Conservation (phyloP, 2,888 invertebrate genomes). For the Maniola hyperantus region DNA sequence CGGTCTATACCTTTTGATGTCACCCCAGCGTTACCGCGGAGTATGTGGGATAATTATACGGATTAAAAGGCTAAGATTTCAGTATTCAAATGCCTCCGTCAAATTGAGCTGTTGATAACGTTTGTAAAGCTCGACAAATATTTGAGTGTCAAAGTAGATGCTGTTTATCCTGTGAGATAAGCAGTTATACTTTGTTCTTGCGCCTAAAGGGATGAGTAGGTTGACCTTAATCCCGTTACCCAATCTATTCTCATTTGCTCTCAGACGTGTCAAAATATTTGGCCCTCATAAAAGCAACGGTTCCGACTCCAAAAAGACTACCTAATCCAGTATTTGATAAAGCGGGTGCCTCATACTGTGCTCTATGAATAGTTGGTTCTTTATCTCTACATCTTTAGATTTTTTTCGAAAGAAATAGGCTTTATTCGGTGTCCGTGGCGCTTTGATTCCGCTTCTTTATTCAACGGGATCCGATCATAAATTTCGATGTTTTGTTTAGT, state of each 20-base stretch:
- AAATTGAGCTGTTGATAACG: conserved; percentile 39
- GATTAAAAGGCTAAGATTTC: conserved; percentile 36
- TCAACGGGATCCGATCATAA: conserved; percentile 76
- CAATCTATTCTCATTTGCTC: conserved; percentile 61
- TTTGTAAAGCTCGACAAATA: conserved; percentile 24
- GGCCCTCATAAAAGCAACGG: conserved; percentile 62
- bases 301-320: conserved; percentile 60
- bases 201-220: conserved; percentile 45
- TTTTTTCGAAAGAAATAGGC: conserved; percentile 59
- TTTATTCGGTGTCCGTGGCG: conserved; percentile 73
- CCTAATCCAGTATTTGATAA: conserved; percentile 77
- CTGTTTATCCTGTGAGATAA: conserved; percentile 42
- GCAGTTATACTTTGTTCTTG: conserved; percentile 50
- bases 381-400: conserved; percentile 71
- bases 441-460: conserved; percentile 78
- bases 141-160: conserved; percentile 32
- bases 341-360: conserved; percentile 72
- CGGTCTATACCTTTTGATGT: conserved; percentile 46
- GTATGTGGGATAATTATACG: conserved; percentile 36
- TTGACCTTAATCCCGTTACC: conserved; percentile 62
- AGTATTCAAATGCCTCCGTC: conserved; percentile 37
- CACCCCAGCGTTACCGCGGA: conserved; percentile 42
- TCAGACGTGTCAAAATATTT: conserved; percentile 76
- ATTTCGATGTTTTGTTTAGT: conserved; percentile 77
- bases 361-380: conserved; percentile 71